A percentile compares a stretch with the other conserved stretches of the same genome.
Evolutionary conservation across 1,140 invertebrate genomes (phyloP).

Genomic region (Bicyclus anynana): DNA sequence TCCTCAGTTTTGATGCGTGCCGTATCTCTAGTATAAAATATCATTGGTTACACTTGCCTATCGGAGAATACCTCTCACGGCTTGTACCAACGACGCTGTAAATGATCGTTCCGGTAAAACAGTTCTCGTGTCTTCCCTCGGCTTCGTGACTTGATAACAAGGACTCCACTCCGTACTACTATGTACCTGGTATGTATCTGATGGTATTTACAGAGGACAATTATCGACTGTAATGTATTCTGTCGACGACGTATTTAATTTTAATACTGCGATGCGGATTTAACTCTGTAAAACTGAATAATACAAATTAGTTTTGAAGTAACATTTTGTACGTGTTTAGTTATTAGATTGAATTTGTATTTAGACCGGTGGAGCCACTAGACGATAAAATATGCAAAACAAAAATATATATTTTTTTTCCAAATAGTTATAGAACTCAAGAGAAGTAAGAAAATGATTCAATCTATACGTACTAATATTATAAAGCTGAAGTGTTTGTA

Average conservation of each 20-base stretch:
- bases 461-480: too few relatives aligned
- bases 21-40: too few relatives aligned
- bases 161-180: constrained; percentile 22
- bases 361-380: too few relatives aligned
- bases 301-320: constrained; percentile 22
- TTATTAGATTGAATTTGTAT: too few relatives aligned
- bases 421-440: too few relatives aligned
- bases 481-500: too few relatives aligned
- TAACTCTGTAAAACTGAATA: too few relatives aligned
- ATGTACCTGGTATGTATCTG: constrained; percentile 41
- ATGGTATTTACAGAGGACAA: constrained; percentile 4
- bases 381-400: too few relatives aligned
- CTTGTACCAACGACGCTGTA: constrained; percentile 35
- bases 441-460: too few relatives aligned
- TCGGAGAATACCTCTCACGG: constrained; percentile 37
- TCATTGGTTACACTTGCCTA: constrained; percentile 12
- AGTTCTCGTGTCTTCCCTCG: constrained; percentile 60
- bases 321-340: too few relatives aligned
- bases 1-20: too few relatives aligned
- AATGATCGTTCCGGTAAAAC: constrained; percentile 61
- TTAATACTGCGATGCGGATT: neutral
- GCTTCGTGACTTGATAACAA: constrained; percentile 41
- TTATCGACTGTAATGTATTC: neutral
- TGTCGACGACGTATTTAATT: neutral
- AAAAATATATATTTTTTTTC: too few relatives aligned